Conservation (phyloP, 2,888 invertebrate species). For the Resseliella maxima region DNA sequence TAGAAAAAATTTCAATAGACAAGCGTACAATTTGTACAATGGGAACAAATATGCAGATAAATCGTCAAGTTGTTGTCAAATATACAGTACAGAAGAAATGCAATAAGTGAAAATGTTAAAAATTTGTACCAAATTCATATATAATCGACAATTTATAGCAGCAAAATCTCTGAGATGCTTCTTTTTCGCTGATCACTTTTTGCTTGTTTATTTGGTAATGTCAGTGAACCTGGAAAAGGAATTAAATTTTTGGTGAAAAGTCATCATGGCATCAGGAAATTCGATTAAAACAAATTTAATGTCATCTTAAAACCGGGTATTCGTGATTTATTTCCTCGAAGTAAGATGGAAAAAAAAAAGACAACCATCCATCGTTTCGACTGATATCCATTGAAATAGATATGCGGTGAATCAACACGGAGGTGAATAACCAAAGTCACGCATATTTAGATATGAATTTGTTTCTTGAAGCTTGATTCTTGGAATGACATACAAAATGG, state of each 20-base stretch:
- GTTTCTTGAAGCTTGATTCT: conserved; percentile 9
- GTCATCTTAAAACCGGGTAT: background rate
- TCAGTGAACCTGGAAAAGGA: background rate
- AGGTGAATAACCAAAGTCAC: conserved; percentile 48
- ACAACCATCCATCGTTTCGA: no score
- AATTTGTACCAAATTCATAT: no score
- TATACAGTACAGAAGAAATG: no score
- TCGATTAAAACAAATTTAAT: background rate
- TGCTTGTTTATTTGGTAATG: background rate
- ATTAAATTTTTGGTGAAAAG: background rate
- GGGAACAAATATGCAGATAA: background rate
- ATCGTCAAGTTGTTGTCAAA: no score
- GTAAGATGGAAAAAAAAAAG: background rate
- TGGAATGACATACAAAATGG: background rate
- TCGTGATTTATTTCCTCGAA: background rate
- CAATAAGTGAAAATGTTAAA: no score
- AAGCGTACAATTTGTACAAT: no score
- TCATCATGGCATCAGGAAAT: background rate
- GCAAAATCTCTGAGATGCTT: background rate
- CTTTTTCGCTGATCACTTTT: background rate
- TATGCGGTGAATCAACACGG: background rate
- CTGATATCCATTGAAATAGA: background rate
- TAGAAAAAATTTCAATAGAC: no score
- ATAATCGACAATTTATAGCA: no score
- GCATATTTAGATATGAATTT: conserved; percentile 11